Base-by-base conservation (phyloP, 1,140 invertebrate genomes). In the Lepidotrigona ventralis region DNA sequence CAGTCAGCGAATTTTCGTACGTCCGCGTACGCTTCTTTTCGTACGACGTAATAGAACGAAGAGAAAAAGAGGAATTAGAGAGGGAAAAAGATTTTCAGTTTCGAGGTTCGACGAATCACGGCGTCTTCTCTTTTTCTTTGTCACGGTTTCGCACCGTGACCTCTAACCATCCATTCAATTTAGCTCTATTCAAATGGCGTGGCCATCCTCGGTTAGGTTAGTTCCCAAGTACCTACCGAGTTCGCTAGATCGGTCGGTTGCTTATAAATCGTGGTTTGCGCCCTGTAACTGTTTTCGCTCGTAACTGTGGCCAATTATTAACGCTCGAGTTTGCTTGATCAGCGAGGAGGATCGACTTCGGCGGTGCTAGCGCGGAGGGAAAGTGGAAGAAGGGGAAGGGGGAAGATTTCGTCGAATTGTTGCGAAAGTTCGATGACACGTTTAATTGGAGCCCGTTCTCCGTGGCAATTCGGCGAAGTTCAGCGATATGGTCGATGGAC, bases 251-350 rank as follows among this genome's bases (percentile, higher is more conserved):
- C 64, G 72, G 39, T 56, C 26, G 51, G 51, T 54, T 26, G 17
- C 19, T 26, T 26, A 72, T 53, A 76, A 68, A 81, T 75, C 51
- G 53, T 56, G 71, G 79, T 46, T 68, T 46, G 79, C 26, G 54
- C 33, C 19, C 51, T 68, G 71, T 66, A 75, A 81, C 60, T 56
- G 79, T 81, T 75, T 68, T 75, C 79, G 56, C 63, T 58, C 54
- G 79, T 68, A 75, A 46, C 51, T n/a, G 21, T 0, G 29, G 39
- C 12, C 6, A 56, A 64, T 73, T 70, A 78, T 83, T 70, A 83
- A 78, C 56, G 75, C 74, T 53, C 53, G 8, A 46, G 39, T 46
- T 46, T 46, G 54, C 66, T 83, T 39, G 74, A 78, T 60, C 81
- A 70, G 26, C 51, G 9, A 9, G n/a, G 2, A 39, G 33, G 33